These are phyloP conservation scores for Cylindroiulus punctatus DNA, from an alignment of 2,888 invertebrate genomes.

Conservation along the genomic window DNA sequence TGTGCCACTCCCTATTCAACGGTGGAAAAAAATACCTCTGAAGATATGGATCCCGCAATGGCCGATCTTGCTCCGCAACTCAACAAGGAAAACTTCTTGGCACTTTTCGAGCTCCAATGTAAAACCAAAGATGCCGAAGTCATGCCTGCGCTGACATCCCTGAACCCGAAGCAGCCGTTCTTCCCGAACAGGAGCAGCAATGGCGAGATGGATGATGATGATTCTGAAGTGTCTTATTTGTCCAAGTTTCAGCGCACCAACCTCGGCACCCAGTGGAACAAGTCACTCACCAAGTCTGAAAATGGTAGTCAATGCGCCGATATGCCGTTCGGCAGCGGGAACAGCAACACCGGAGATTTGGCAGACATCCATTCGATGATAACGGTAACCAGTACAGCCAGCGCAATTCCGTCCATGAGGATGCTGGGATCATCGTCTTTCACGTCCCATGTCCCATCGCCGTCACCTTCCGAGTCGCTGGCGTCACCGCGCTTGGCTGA, in stretches of 20 bases:
- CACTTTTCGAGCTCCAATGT: constrained; percentile 78
- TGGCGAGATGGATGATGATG: not conserved
- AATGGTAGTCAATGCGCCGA: not conserved
- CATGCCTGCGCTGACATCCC: constrained; percentile 49
- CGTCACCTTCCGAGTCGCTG: constrained; percentile 61
- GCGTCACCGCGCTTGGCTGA: constrained; percentile 61
- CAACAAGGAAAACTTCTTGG: constrained; percentile 81
- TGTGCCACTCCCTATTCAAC: constrained; percentile 55
- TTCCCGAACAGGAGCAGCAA: constrained; percentile 60
- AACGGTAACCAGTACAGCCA: constrained; percentile 74
- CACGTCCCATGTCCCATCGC: constrained; percentile 54
- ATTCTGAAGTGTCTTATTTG: not conserved
- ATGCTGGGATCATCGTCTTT: constrained; percentile 59
- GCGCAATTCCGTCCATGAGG: constrained; percentile 57
- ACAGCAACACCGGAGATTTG: constrained; percentile 70
- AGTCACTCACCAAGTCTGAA: not conserved
- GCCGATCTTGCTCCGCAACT: constrained; percentile 66
- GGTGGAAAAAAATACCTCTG: constrained; percentile 2
- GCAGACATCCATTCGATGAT: constrained; percentile 88
- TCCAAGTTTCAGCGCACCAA: not conserved
- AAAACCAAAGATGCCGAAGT: constrained; percentile 25
- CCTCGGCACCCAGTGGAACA: not conserved
- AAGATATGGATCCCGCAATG: constrained; percentile 62
- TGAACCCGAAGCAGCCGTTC: constrained; percentile 13
- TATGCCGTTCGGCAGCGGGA: not conserved